Evolutionary conservation across 2,888 invertebrate species (phyloP).

Genomic region (Microctonus aethiopoides): DNA sequence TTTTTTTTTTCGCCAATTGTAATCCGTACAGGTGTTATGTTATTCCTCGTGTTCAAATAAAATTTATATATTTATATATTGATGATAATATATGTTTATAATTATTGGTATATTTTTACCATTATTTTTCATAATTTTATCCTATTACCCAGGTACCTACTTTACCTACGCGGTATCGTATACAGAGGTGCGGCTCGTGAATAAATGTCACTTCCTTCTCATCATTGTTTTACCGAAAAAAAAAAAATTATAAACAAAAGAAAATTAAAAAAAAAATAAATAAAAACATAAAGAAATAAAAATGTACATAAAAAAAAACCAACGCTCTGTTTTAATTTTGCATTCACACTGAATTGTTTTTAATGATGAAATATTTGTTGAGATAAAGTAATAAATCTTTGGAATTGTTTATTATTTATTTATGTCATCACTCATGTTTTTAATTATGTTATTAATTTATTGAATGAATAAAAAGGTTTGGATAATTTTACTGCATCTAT

Average conservation of each 20-base stretch:
- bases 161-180: constrained; percentile 67
- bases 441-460: not conserved
- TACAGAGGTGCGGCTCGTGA: constrained; percentile 63
- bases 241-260: constrained; percentile 18
- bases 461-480: too few species aligned
- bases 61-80: not conserved
- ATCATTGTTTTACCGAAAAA: constrained; percentile 60
- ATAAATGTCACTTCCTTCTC: constrained; percentile 62
- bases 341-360: constrained; percentile 4
- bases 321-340: not conserved
- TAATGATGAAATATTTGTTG: constrained; percentile 26
- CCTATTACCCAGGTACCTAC: constrained; percentile 66
- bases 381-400: constrained; percentile 11
- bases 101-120: constrained; percentile 21
- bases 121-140: constrained; percentile 57
- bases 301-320: constrained; percentile 14
- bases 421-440: not conserved
- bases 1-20: not conserved
- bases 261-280: not conserved
- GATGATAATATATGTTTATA: constrained; percentile 1
- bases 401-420: not conserved
- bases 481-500: too few species aligned
- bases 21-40: not conserved
- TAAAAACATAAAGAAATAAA: constrained; percentile 34
- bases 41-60: constrained; percentile 4